Evolutionary conservation across 2,113 vertebrate genomes (phyloP), one percentile per base, ranked within the genome.

Genomic region (Tor tambroides): DNA sequence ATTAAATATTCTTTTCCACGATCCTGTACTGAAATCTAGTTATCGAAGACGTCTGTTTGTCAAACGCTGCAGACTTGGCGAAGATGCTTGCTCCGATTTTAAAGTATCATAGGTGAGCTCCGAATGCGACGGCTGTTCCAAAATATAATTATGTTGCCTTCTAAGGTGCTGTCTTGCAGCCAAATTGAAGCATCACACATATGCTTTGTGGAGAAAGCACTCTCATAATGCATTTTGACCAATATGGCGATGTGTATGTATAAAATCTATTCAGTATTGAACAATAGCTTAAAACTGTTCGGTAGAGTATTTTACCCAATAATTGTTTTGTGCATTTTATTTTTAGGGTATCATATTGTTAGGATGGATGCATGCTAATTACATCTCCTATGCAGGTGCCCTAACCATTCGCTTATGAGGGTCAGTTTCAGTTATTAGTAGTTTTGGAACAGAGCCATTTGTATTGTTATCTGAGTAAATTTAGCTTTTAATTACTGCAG

Each of bases 401-500:
- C 8, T 10, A 17, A 72, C 4, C 9, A 72, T 72, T 72, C 7
- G 32, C 30, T 38, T 23, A 41, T 23, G 10, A 23, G 35, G 17
- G 19, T 38, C 30, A 3, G 15, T 69, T 67, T 67, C 65, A 67
- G 14, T 11, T 72, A 43, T 23, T 46, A n/a, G 11, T 4, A 71
- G 15, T 78, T 78, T 78, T 79, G 46, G 26, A 79, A 79, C 49
- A 30, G 1, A 79, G 28, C 28, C 80, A 49, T n/a, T 82, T 65
- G n/a, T 54, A 35, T 72, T 51, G 82, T 28, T 41, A 51, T 19
- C 17, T 65, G 14, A 2, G 59, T 41, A 65, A 81, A 81, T 10
- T 28, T 65, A 23, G 43, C 49, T 59, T 84, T 74, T 72, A 38
- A 84, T 84, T 54, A 56, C 46, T 38, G 69, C 21, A 19, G 32